Base-by-base conservation (phyloP, 2,888 invertebrate species). In the Acanthosepion esculentum region DNA sequence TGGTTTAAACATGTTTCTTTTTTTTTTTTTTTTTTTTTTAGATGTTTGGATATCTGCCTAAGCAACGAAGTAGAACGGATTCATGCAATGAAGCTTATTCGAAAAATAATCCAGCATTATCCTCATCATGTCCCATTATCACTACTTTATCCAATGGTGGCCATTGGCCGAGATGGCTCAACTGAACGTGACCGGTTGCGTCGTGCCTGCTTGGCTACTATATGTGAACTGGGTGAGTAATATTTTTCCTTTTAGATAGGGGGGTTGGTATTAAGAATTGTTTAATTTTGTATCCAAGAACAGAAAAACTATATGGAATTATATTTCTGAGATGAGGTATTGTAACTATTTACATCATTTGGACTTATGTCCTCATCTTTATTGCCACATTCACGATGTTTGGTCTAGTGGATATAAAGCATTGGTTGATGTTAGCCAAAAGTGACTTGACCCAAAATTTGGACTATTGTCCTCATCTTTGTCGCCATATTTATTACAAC, bases 11-110 rank as follows among this genome's bases (percentile, higher is more conserved):
- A 48, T 41, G 29, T 5, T 41, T 41, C 41, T 41, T 78, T 33
- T 26, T 26, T n/a, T 18, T 53, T 26, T 4, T n/a, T 59, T 41
- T 8, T 53, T n/a, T 94, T 78, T 94, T 93, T 95, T 94, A 98
- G 99, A 97, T 99, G 99, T 96, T 98, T 99, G 97, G 99, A 99
- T 98, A 98, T 99, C 95, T 98, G 98, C 97, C 98, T 99, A 94
- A 98, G 98, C 96, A 99, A 99, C 97, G 98, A 98, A 95, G 97
- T 98, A 91, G 99, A 99, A 97, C 98, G 99, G 92, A 98, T 99
- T 94, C 99, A 99, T 98, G 99, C 99, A 0, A 98, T 99, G 96
- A 98, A 99, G 96, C 98, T 99, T 95, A 98, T 99, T 95, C 98
- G 99, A 94, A 98, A 98, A 97, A 98, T 98, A 96, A 97, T 98